Base-by-base conservation (phyloP, 2,797 vertebrate genomes). In the Orientallactaga sibirica region DNA sequence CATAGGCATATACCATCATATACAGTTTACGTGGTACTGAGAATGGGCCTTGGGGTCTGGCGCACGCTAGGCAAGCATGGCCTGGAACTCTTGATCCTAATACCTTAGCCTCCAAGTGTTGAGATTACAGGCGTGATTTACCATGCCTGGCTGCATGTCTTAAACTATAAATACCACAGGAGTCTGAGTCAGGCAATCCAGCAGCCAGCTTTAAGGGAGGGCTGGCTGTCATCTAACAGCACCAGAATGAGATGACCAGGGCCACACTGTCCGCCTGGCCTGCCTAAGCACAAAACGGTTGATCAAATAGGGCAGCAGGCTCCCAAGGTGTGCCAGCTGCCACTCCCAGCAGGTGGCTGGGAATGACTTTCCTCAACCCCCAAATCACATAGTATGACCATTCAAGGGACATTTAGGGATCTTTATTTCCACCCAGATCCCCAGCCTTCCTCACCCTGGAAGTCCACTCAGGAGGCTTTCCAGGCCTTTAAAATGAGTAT, bases 111-210 rank as follows among this genome's bases (percentile, higher is more conserved):
- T n/a, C 14, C 55, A 29, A 43, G 37, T 48, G 24, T 18, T 86
- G 14, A 58, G 58, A 43, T 43, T 75, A 64, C 37, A 48, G 18
- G 37, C 37, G 15, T 2, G 7, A 64, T n/a, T 25, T 37, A 86
- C 84, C 37, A 86, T 4, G 55, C 7, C 19, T 20, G 37, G 19
- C 61, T n/a, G 37, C 41, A 24, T 29, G 24, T 68, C 70, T 18
- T 73, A n/a, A 81, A 81, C 68, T 96, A 92, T 86, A 93, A 97
- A 89, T 76, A 92, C 3, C 24, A 64, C 12, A 15, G 20, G 41
- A 11, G 33, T 18, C 88, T 94, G 81, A 93, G 24, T 16, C 85
- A 95, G 84, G 86, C 14, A 80, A 6, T 55, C 74, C 24, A 79
- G 2, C 0, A 1, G 62, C 74, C 92, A 92, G 77, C 29, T 85